Percentiles rank a stretch among this genome's conserved stretches.
Evolutionary conservation across 2,888 invertebrate genomes (phyloP).

Genomic region (Philonicus albiceps): DNA sequence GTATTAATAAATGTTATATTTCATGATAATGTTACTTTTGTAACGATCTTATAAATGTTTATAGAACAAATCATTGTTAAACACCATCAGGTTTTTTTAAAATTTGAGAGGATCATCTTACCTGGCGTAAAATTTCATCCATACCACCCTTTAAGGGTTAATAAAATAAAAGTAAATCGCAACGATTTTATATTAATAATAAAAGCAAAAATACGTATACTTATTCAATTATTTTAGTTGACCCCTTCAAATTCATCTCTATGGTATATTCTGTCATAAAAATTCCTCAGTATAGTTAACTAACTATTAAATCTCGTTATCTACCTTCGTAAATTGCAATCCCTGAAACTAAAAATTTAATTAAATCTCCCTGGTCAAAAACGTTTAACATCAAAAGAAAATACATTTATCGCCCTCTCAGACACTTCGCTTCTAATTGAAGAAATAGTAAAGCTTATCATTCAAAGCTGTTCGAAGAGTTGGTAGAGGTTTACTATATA

Average conservation of each 20-base stretch:
- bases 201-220: not conserved
- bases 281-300: not conserved
- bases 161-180: too few species aligned
- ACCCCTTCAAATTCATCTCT: not conserved
- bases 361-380: not conserved
- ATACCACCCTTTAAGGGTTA: too few species aligned
- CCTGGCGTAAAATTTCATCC: too few species aligned
- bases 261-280: not conserved
- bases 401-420: not conserved
- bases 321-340: not conserved
- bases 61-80: too few species aligned
- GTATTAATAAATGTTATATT: too few species aligned
- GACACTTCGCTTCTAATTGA: not conserved
- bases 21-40: too few species aligned
- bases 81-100: too few species aligned
- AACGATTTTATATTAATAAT: too few species aligned
- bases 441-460: slow-evolving; percentile 1
- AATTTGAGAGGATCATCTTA: too few species aligned
- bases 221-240: not conserved
- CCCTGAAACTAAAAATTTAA: not conserved
- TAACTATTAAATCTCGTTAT: not conserved
- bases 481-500: not conserved
- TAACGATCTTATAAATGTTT: too few species aligned
- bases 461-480: not conserved
- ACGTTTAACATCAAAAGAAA: not conserved